Evolutionary conservation across 2,797 vertebrate genomes (phyloP).

Genomic region (Zonotrichia albicollis): DNA sequence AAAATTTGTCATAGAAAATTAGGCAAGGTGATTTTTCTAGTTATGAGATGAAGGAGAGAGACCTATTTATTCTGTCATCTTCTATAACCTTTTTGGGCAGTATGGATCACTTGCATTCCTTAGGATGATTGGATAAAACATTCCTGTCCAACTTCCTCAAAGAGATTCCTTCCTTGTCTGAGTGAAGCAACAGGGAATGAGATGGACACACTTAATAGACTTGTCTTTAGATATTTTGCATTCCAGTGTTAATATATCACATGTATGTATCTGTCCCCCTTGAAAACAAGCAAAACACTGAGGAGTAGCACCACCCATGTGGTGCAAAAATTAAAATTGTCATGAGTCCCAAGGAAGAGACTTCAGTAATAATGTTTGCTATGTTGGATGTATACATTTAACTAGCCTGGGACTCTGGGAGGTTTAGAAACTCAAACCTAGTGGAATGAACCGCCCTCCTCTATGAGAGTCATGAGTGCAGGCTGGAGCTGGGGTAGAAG

Average conservation of each 20-base stretch:
- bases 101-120: background rate
- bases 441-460: background rate
- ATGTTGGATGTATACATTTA: background rate
- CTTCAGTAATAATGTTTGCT: background rate
- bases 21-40: background rate
- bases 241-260: background rate
- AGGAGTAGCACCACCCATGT: background rate
- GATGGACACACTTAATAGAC: background rate
- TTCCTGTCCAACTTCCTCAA: background rate
- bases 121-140: background rate
- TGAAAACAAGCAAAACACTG: background rate
- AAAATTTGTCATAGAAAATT: background rate
- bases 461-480: background rate
- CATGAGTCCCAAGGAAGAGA: background rate
- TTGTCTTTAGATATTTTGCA: background rate
- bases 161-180: background rate
- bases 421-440: background rate
- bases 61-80: background rate
- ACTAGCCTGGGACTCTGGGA: background rate
- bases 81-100: background rate
- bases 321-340: background rate
- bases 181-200: constrained; percentile 10
- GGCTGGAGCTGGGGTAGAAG: background rate
- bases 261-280: background rate
- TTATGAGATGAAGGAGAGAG: background rate